Evolutionary conservation across 2,113 vertebrate species (phyloP).

Genomic region (Mus pahari): DNA sequence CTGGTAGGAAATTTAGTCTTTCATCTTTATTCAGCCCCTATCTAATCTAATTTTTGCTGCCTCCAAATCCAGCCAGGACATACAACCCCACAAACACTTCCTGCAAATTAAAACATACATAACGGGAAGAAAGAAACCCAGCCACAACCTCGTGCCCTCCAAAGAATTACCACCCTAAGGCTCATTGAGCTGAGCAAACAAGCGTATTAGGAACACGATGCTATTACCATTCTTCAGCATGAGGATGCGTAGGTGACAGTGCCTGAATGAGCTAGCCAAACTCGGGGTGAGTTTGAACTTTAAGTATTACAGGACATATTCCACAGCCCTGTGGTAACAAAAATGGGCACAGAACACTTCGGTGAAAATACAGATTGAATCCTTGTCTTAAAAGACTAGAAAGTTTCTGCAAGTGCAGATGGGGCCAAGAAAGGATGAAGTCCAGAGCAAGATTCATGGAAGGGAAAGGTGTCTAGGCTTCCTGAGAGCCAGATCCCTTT

Average conservation of each 20-base stretch:
- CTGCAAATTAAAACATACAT: background rate
- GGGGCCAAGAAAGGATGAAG: background rate
- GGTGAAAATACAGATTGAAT: background rate
- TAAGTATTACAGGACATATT: constrained; percentile 4
- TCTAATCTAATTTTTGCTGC: background rate
- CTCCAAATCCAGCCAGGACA: background rate
- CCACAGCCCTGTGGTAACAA: background rate
- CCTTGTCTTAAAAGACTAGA: background rate
- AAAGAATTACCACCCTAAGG: constrained; percentile 6
- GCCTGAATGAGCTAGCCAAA: background rate
- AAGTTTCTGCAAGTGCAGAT: background rate
- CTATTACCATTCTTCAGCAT: background rate
- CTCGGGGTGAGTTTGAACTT: background rate
- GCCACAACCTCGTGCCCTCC: background rate
- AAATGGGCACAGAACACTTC: background rate
- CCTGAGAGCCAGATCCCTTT: background rate
- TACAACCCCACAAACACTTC: background rate
- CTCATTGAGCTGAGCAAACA: constrained; percentile 22
- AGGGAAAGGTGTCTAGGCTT: background rate
- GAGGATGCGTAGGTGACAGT: background rate
- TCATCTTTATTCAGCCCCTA: background rate
- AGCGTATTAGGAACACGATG: background rate
- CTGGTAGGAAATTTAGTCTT: background rate
- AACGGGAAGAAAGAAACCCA: constrained; percentile 13
- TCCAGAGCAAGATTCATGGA: background rate